phyloP scores from a whole-genome alignment of 2,113 vertebrate species.

The Genyomyrus donnyi region DNA sequence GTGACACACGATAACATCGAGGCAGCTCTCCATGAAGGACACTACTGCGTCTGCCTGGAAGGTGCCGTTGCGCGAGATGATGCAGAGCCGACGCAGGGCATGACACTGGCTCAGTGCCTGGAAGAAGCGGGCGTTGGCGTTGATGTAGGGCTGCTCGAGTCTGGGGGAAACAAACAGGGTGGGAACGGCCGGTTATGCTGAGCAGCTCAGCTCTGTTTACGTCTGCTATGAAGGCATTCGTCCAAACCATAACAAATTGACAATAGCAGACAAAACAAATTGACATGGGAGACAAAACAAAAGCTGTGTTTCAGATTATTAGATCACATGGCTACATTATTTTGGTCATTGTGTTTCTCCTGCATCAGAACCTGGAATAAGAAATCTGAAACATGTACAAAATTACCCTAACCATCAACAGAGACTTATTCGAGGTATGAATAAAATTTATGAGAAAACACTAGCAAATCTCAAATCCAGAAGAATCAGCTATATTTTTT shows the following conservation, averaged over 20 bases:
- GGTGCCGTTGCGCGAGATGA: constrained; percentile 87
- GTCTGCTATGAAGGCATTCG: background rate
- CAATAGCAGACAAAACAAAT: background rate
- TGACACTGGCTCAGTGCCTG: constrained; percentile 81
- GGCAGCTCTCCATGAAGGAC: constrained; percentile 75
- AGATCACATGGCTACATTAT: background rate
- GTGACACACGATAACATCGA: constrained; percentile 79
- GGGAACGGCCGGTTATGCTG: background rate
- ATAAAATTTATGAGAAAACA: background rate
- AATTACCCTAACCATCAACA: background rate
- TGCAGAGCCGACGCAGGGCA: constrained; percentile 77
- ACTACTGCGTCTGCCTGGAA: constrained; percentile 75
- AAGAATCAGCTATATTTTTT: background rate
- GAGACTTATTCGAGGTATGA: background rate
- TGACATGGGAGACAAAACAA: background rate
- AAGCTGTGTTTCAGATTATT: background rate
- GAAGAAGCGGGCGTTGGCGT: constrained; percentile 77
- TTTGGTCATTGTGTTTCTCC: background rate
- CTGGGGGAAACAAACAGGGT: constrained; percentile 46
- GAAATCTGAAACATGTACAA: background rate
- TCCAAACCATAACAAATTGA: background rate
- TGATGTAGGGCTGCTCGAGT: constrained; percentile 90
- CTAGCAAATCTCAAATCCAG: background rate
- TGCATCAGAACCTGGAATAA: background rate
- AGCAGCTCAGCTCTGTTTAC: background rate